A percentile compares a stretch with the other conserved stretches of the same genome.
These are phyloP conservation scores for Acanthacorydalis orientalis DNA, from an alignment of 2,888 invertebrate species.

Conservation along the genomic window DNA sequence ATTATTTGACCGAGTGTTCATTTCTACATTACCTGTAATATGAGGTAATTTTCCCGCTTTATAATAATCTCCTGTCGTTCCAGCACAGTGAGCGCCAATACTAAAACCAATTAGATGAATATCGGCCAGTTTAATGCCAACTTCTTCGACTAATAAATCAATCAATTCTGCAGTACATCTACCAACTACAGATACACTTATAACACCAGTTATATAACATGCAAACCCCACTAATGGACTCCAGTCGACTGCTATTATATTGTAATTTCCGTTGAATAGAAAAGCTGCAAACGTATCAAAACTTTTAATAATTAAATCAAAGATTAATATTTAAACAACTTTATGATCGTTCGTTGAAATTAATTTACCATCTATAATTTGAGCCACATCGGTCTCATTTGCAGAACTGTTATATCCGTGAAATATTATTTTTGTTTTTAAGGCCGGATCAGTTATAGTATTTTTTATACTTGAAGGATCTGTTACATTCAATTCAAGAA, in stretches of 20 bases:
- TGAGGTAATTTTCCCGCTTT: neutral
- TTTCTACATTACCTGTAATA: neutral
- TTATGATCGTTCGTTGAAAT: too few species aligned
- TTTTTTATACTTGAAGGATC: too few species aligned
- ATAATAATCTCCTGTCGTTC: neutral
- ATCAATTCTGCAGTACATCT: slow-evolving; percentile 3
- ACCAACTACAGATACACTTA: neutral
- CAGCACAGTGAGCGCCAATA: neutral
- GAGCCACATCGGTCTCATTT: too few species aligned
- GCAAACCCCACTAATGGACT: neutral
- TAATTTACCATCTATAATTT: too few species aligned
- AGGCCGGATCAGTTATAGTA: too few species aligned
- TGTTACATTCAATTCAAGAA: too few species aligned
- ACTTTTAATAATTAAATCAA: too few species aligned
- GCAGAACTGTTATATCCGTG: too few species aligned
- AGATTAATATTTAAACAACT: too few species aligned
- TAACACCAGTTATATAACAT: neutral
- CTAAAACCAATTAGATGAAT: slow-evolving; percentile 3
- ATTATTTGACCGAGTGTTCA: too few species aligned
- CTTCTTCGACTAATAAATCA: neutral
- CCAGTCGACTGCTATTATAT: slow-evolving; percentile 1
- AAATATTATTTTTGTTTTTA: too few species aligned
- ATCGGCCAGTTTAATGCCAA: neutral
- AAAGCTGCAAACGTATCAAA: neutral
- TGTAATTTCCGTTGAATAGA: neutral